phyloP scores from a whole-genome alignment of 2,888 invertebrate species.

The Lapara coniferarum region DNA sequence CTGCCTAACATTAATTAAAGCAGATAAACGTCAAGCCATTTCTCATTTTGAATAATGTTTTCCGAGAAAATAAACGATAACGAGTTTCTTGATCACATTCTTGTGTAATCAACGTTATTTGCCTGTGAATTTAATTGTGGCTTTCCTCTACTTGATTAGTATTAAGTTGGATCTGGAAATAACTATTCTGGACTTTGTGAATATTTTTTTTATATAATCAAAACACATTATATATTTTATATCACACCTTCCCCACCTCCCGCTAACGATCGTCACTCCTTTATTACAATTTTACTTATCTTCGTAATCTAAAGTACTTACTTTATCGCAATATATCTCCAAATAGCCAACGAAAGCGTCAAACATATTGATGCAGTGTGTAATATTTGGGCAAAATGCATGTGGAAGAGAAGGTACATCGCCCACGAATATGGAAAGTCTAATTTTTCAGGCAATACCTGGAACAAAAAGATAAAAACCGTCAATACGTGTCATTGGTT shows the following conservation, averaged over 20 bases:
- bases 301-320: slow-evolving; percentile 67
- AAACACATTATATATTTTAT: not conserved
- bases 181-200: no score
- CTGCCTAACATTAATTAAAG: slow-evolving; percentile 8
- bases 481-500: not conserved
- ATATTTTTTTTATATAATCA: no score
- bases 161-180: no score
- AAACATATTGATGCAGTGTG: slow-evolving; percentile 93
- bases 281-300: slow-evolving; percentile 20
- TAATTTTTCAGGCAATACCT: slow-evolving; percentile 72
- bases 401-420: slow-evolving; percentile 89
- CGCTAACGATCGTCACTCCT: not conserved
- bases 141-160: no score
- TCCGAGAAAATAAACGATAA: slow-evolving; percentile 5
- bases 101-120: not conserved
- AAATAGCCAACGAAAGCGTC: slow-evolving; percentile 91
- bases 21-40: slow-evolving; percentile 19
- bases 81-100: not conserved
- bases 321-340: slow-evolving; percentile 94
- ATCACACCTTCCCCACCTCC: no score
- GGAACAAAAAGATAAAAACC: slow-evolving; percentile 29
- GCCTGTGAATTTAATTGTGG: not conserved
- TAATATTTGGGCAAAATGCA: slow-evolving; percentile 90
- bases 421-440: slow-evolving; percentile 85
- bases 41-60: slow-evolving; percentile 8